Evolutionary conservation across 2,797 vertebrate genomes (phyloP), one percentile per base, ranked within the genome.

Genomic region (Rhinophrynus dorsalis): DNA sequence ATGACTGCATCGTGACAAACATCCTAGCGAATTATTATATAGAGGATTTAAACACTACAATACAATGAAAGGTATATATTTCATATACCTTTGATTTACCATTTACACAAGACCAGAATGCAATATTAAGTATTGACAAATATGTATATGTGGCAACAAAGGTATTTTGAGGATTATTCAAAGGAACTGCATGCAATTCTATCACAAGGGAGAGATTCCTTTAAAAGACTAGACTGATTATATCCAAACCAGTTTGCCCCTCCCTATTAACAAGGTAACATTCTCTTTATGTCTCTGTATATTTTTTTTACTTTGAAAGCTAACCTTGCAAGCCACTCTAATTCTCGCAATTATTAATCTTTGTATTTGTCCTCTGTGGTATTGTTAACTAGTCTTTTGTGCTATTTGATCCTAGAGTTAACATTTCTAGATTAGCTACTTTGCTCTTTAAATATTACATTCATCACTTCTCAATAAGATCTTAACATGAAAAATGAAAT

Each of bases 141-240:
- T 38, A 57, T 37, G 37, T 37, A 57, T 57, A 37, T 3, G 18
- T 23, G 54, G 32, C 54, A 37, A 57, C 10, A 57, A 38, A 21
- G 5, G 20, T 23, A 57, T 57, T 21, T 37, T 21, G 17, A 57
- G 21, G 15, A 37, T 21, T 35, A 17, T 57, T 57, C 54, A 57
- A 57, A 57, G 32, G 18, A 12, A 21, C 32, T 37, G 32, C 12
- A 23, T 37, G 54, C 18, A n/a, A 37, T 32, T 20, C 33, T 57
- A 15, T 57, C 33, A 57, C 26, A 52, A 30, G 50, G 30, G 32
- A 57, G 33, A 6, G 54, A 57, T 37, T 57, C 54, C 32, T 37
- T 57, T 57, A 32, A 57, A 20, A 37, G 54, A 57, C 54, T n/a
- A 57, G 54, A 57, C 54, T 37, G 54, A 57, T 57, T 57, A 57